Conservation (phyloP, 2,888 invertebrate genomes). For the Pheosia tremula region DNA sequence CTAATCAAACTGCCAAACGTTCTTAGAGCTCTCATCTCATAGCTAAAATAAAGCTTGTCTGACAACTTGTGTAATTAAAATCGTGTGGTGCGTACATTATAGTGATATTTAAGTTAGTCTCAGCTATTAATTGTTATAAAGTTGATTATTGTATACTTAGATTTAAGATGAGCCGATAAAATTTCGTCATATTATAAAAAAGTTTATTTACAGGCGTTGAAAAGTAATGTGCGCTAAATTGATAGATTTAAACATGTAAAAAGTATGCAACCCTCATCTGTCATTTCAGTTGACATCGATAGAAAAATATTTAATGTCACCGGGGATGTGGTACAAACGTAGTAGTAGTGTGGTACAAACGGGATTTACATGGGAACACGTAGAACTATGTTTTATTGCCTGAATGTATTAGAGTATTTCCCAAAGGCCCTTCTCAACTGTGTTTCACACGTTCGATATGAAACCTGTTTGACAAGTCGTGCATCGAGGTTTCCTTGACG, state of each 20-base stretch:
- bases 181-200: no score
- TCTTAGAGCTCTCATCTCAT: conserved; percentile 4
- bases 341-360: no score
- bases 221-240: no score
- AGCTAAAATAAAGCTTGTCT: conserved; percentile 4
- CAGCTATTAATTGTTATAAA: no score
- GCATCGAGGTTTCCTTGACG: background rate
- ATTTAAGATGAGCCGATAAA: no score
- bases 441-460: conserved; percentile 55
- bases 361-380: conserved; percentile 73
- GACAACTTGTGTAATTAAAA: conserved; percentile 8
- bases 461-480: conserved; percentile 34
- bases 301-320: conserved; percentile 51
- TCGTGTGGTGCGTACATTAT: conserved; percentile 2
- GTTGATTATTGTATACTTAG: no score
- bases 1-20: conserved; percentile 18
- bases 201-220: no score
- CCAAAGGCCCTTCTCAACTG: conserved; percentile 62
- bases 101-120: no score
- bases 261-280: background rate
- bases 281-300: conserved; percentile 11
- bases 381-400: conserved; percentile 73
- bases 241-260: no score
- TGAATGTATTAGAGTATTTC: conserved; percentile 71
- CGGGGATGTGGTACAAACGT: conserved; percentile 60